phyloP scores from a whole-genome alignment of 2,113 vertebrate species.

The Spea multiplicata region DNA sequence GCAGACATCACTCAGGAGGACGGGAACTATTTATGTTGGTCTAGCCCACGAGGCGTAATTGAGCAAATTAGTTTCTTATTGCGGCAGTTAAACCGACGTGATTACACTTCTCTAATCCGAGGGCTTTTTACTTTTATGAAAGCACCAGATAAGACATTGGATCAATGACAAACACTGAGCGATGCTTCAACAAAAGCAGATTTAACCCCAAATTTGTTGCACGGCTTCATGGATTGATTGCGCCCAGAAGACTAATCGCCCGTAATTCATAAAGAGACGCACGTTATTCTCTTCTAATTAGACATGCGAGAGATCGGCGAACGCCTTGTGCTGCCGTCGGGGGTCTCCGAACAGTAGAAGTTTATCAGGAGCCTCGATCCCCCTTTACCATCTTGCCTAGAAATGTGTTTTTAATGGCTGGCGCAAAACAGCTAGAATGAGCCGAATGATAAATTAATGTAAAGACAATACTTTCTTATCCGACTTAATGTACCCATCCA shows the following conservation, averaged over 20 bases:
- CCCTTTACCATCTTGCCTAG: conserved; percentile 29
- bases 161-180: conserved; percentile 15
- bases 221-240: neutral
- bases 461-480: conserved; percentile 16
- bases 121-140: conserved; percentile 5
- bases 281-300: conserved; percentile 46
- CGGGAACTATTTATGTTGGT: conserved; percentile 31
- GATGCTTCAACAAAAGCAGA: neutral
- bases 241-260: conserved; percentile 15
- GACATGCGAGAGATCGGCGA: conserved; percentile 22
- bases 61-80: conserved; percentile 36
- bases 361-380: conserved; percentile 25
- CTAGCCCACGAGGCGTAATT: conserved; percentile 21
- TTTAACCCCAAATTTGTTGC: neutral
- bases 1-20: conserved; percentile 10
- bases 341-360: conserved; percentile 5
- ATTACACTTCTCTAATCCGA: conserved; percentile 27
- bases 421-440: conserved; percentile 3
- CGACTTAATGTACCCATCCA: neutral
- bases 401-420: conserved; percentile 45
- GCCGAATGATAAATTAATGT: conserved; percentile 29
- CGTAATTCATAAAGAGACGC: conserved; percentile 27
- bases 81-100: conserved; percentile 20
- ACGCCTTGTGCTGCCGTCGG: conserved; percentile 33
- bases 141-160: conserved; percentile 9